Percentiles rank a stretch among this genome's conserved stretches.
Evolutionary conservation across 2,888 invertebrate genomes (phyloP).

Genomic region (Lutraria lutraria): DNA sequence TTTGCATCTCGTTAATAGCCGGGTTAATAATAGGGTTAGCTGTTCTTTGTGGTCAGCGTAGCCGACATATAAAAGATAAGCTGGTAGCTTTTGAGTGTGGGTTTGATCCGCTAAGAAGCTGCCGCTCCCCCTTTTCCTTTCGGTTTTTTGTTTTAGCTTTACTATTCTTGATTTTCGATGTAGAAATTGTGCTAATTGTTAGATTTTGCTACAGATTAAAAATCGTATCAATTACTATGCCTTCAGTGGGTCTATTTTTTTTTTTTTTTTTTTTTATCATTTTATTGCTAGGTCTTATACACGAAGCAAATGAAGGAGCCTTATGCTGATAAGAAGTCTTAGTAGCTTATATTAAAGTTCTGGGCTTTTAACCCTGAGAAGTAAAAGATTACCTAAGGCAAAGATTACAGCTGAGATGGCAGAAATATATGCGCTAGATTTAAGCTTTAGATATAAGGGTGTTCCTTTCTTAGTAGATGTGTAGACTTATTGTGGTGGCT

Average conservation of each 20-base stretch:
- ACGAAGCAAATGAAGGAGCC: constrained; percentile 35
- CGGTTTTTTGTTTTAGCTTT: background rate
- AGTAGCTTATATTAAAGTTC: constrained; percentile 3
- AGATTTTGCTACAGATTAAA: background rate
- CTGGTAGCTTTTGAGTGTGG: constrained; percentile 32
- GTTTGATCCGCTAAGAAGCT: constrained; percentile 19
- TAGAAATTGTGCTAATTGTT: background rate
- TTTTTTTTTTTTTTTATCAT: background rate
- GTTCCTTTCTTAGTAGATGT: background rate
- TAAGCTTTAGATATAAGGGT: background rate
- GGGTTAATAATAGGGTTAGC: no score
- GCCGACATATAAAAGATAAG: background rate
- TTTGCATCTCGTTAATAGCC: no score
- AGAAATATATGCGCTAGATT: constrained; percentile 14
- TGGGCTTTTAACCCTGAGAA: constrained; percentile 10
- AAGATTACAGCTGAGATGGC: background rate
- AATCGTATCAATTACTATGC: background rate
- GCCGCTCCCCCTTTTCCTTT: background rate
- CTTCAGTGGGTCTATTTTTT: background rate
- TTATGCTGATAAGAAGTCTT: constrained; percentile 20
- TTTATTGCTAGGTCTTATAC: background rate
- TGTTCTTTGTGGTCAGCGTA: background rate
- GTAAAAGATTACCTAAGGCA: no score
- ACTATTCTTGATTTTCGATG: constrained; percentile 30
- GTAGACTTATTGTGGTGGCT: background rate